phyloP scores from a whole-genome alignment of 1,140 invertebrate genomes.

The Megalopta genalis region DNA sequence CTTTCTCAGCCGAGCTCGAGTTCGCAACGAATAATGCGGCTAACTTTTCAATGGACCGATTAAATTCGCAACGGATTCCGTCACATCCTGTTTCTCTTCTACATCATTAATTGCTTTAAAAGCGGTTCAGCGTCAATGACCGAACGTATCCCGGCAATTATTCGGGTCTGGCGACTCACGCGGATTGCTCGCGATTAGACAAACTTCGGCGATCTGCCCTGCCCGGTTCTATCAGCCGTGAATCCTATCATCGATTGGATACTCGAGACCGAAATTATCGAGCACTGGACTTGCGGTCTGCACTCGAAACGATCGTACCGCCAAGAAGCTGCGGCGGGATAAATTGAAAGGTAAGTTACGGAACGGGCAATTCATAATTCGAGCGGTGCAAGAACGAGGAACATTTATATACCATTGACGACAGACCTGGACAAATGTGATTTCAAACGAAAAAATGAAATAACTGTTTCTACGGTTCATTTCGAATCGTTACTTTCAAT shows the following conservation, averaged over 20 bases:
- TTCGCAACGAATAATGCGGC: neutral
- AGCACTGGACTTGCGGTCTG: neutral
- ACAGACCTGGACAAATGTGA: too few relatives aligned
- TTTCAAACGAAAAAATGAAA: too few relatives aligned
- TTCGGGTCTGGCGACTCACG: neutral
- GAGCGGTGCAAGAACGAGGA: too few relatives aligned
- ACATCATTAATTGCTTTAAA: neutral
- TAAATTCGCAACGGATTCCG: neutral
- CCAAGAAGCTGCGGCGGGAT: too few relatives aligned
- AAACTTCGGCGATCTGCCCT: neutral
- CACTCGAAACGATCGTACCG: neutral
- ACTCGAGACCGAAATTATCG: slow-evolving; percentile 16
- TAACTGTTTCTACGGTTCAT: too few relatives aligned
- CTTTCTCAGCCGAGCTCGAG: neutral
- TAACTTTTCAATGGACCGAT: neutral
- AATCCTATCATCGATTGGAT: neutral
- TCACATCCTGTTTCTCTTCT: neutral
- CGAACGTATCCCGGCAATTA: slow-evolving; percentile 5
- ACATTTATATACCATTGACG: too few relatives aligned
- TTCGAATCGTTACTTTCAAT: too few relatives aligned
- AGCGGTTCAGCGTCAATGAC: neutral
- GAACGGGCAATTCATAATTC: too few relatives aligned
- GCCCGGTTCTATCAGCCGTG: neutral
- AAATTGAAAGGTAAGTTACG: too few relatives aligned
- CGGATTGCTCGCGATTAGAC: neutral